phyloP scores from a whole-genome alignment of 2,888 invertebrate species.

The Drymonia ruficornis region DNA sequence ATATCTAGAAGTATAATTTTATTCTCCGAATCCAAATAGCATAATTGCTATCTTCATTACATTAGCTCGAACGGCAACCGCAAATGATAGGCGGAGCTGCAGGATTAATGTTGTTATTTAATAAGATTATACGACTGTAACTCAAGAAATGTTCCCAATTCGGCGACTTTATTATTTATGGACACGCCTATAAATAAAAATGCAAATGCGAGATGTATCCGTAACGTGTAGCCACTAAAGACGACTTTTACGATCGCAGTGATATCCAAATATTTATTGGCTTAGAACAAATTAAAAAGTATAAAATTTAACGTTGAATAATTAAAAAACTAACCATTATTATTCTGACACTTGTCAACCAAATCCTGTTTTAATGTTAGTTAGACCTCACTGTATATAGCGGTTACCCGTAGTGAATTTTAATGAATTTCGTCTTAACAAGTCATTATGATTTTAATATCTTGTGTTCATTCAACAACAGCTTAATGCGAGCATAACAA shows the following conservation, averaged over 20 bases:
- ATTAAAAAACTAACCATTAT: slow-evolving; percentile 47
- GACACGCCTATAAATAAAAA: slow-evolving; percentile 51
- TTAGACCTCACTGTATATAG: slow-evolving; percentile 48
- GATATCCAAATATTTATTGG: slow-evolving; percentile 72
- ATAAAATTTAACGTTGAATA: slow-evolving; percentile 67
- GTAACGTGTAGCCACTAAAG: slow-evolving; percentile 59
- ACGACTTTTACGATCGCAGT: slow-evolving; percentile 62
- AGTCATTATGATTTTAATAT: slow-evolving; percentile 42
- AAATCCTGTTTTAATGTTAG: slow-evolving; percentile 68
- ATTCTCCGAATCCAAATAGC: not conserved
- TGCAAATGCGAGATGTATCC: slow-evolving; percentile 51
- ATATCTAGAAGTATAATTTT: not conserved
- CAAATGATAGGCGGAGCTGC: slow-evolving; percentile 4
- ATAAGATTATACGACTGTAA: slow-evolving; percentile 28
- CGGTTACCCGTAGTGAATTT: slow-evolving; percentile 68
- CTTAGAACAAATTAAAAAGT: slow-evolving; percentile 72
- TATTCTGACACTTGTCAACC: slow-evolving; percentile 57
- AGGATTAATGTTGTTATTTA: slow-evolving; percentile 25
- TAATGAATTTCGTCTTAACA: slow-evolving; percentile 61
- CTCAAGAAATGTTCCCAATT: slow-evolving; percentile 33
- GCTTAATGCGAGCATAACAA: slow-evolving; percentile 49
- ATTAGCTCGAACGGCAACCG: not conserved
- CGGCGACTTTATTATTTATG: slow-evolving; percentile 50
- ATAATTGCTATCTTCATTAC: not conserved
- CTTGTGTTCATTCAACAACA: slow-evolving; percentile 36